These are phyloP conservation scores for Drosophila ohnishii DNA, from an alignment of 1,140 invertebrate species.

Conservation along the genomic window DNA sequence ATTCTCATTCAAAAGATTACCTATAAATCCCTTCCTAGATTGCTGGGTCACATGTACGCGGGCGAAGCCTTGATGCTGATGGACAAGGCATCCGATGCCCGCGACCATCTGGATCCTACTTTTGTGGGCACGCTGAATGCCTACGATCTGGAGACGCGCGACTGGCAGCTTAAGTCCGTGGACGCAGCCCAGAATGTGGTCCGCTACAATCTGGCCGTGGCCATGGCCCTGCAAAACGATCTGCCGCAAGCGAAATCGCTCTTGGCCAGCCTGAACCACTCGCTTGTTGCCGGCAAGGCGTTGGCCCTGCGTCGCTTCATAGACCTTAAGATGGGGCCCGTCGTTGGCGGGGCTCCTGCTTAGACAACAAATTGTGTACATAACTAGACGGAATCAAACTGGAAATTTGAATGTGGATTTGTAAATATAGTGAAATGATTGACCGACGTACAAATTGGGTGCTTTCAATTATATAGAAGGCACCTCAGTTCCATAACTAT, in stretches of 20 bases:
- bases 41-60: constrained; percentile 94
- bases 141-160: constrained; percentile 82
- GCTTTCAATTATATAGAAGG: no score
- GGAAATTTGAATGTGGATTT: constrained; percentile 41
- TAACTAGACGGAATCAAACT: constrained; percentile 59
- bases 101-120: constrained; percentile 92
- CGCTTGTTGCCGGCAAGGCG: constrained; percentile 86
- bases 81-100: constrained; percentile 92
- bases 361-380: constrained; percentile 75
- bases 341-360: constrained; percentile 24
- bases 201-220: constrained; percentile 92
- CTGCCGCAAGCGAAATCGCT: constrained; percentile 88
- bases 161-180: constrained; percentile 89
- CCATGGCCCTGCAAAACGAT: constrained; percentile 90
- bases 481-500: background rate
- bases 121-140: constrained; percentile 85
- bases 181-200: constrained; percentile 87
- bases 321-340: constrained; percentile 81
- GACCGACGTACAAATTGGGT: constrained; percentile 36
- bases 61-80: constrained; percentile 94
- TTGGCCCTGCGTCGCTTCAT: constrained; percentile 89
- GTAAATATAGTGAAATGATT: constrained; percentile 65
- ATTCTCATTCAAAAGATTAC: background rate
- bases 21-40: constrained; percentile 83
- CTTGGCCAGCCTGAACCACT: constrained; percentile 87